phyloP scores from a whole-genome alignment of 2,797 vertebrate genomes.

The Sebastes oblongus region DNA sequence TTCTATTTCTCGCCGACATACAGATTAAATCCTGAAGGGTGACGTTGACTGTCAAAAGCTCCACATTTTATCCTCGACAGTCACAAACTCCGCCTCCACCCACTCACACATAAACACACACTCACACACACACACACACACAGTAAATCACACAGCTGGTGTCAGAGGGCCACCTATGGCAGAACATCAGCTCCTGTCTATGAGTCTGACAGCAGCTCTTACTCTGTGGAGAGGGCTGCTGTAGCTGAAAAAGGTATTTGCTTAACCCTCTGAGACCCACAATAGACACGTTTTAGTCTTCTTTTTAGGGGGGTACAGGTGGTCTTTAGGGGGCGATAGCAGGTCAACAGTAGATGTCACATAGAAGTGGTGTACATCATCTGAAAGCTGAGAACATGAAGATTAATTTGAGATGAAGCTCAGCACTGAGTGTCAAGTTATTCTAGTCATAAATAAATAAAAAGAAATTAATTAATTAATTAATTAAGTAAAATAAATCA shows the following conservation, averaged over 20 bases:
- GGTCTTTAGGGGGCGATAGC: no score
- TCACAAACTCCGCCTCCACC: not conserved
- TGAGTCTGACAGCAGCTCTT: not conserved
- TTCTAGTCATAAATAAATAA: no score
- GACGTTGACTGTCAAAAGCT: not conserved
- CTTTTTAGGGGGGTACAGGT: no score
- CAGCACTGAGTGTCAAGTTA: no score
- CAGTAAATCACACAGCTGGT: not conserved
- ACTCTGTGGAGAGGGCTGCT: not conserved
- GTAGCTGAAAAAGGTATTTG: not conserved
- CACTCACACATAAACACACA: not conserved
- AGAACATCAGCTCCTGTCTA: slow-evolving; percentile 1
- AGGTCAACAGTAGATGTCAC: no score
- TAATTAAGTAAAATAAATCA: no score
- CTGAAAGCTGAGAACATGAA: no score
- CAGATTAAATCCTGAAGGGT: not conserved
- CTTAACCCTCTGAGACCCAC: not conserved
- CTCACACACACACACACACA: not conserved
- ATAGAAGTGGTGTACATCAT: no score
- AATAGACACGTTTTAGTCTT: no score
- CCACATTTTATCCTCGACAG: not conserved
- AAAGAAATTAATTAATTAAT: no score
- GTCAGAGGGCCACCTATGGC: not conserved
- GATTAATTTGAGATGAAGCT: no score
- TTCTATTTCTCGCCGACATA: not conserved